Base-by-base conservation (phyloP, 1,140 invertebrate species). In the Pachyrhynchus sulphureomaculatus region DNA sequence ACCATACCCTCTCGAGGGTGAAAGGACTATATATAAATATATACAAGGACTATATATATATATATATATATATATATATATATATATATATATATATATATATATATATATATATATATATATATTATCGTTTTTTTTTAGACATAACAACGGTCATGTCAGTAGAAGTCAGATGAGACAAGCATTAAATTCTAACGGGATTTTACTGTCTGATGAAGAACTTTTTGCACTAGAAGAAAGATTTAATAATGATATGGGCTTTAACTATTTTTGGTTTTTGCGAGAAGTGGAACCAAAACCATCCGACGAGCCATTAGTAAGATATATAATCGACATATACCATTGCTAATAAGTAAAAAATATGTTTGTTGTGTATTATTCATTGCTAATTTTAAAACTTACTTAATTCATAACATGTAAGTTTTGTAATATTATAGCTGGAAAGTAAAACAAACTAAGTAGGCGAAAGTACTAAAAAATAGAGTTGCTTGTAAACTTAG, bases 241-340 rank as follows among this genome's bases (percentile, higher is more conserved):
- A 41, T 88, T 87, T 71, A 82, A 82, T 41, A 84, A 89, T 69
- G 83, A 87, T 68, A 72, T 84, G 54, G 88, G 88, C 15, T 88
- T 89, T 69, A 83, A 84, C 76, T 90, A 89, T 69, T 77, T 80
- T 32, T 79, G 80, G 60, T 84, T 90, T 60, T 71, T 89, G 21
- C 78, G 81, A 36, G 86, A 88, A 70, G 78, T 84, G 1, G 80
- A 83, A 55, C 64, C 78, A 1, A 67, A 61, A 45, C 49, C 66
- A 4, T 45, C 75, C 0, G 74, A 69, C 34, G 67, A 74, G 37
- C 74, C 79, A 10, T 42, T 78, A 48, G 76, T 80, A 76, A 47
- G 26, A n/a, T n/a, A 26, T 29, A 44, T 37, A 32, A 5, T 32
- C 29, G 39, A 41, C 5, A 13, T 41, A 5, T 20, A 41, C 39